Evolutionary conservation across 2,888 invertebrate genomes (phyloP), one percentile per base, ranked within the genome.

Genomic region (Trichogramma dendrolimi): DNA sequence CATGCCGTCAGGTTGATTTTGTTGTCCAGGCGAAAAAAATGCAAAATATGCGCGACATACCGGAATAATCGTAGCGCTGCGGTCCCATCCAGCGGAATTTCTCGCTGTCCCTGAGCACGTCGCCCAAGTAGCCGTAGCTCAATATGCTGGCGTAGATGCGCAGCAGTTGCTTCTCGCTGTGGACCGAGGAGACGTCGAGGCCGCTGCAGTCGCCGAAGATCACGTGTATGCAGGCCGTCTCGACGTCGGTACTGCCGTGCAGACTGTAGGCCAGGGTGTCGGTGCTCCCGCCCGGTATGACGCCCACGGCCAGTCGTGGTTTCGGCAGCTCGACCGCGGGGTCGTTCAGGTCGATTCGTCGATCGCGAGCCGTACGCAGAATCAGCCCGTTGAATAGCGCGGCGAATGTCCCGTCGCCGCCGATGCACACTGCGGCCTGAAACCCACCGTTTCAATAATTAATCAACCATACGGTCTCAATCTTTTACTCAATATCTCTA

Each of bases 71-170:
- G 74, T 94, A 94, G 67, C 93, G 82, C 67, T 85, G 85, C 11
- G 93, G 92, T 47, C 94, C 94, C 88, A 94, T 88, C 89, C 91
- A 92, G 51, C 93, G 83, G 71, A 89, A 87, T 64, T 86, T 85
- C 71, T 93, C 92, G 73, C 92, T 92, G 71, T 90, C 88, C 63
- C 85, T 82, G 27, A 92, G 84, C 46, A 91, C 86, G 79, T 94
- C 92, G 4, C 93, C 94, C 71, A 93, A 84, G 80, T 90, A 94
- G 1, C 94, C 94, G 75, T 93, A 94, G 64, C 90, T 90, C 65
- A 92, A 82, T 53, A 91, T 86, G 68, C 91, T 90, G 11, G 90
- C 88, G 72, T 88, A 90, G 69, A 90, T 85, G 59, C 87, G 82
- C 44, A 88, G 76, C 52, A 89, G 76, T 50, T 84, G 75, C 47